phyloP scores from a whole-genome alignment of 2,797 vertebrate species.

The Macropodus opercularis region DNA sequence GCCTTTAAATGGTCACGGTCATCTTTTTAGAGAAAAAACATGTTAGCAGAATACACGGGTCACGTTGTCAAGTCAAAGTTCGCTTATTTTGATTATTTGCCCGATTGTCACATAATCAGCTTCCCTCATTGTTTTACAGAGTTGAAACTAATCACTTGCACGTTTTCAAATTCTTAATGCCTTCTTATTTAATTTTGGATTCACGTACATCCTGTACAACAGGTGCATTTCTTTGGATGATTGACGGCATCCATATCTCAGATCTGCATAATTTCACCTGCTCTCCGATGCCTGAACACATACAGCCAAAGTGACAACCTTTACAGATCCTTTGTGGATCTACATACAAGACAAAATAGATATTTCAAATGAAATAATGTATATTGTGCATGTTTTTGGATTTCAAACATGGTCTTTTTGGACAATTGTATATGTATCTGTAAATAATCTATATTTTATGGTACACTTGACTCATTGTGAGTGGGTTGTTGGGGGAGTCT shows the following conservation, averaged over 20 bases:
- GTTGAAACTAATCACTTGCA: not conserved
- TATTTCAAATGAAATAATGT: slow-evolving; percentile 86
- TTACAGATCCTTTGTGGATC: slow-evolving; percentile 82
- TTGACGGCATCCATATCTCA: slow-evolving; percentile 6
- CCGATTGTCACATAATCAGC: not conserved
- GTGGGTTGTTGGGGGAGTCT: slow-evolving; percentile 60
- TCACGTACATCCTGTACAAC: too few species aligned
- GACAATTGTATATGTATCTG: slow-evolving; percentile 85
- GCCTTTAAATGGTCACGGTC: not conserved
- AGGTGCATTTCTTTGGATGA: slow-evolving; percentile 44
- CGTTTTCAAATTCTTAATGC: not conserved
- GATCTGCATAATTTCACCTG: slow-evolving; percentile 11
- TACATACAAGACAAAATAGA: slow-evolving; percentile 73
- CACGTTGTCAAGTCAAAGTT: not conserved
- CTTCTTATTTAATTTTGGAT: too few species aligned
- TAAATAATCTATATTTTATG: slow-evolving; percentile 83
- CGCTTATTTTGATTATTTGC: not conserved
- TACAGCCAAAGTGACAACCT: slow-evolving; percentile 79
- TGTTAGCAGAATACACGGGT: not conserved
- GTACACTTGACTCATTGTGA: slow-evolving; percentile 70
- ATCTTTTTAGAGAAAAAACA: not conserved
- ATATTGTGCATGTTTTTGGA: slow-evolving; percentile 81
- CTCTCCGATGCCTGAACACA: slow-evolving; percentile 43
- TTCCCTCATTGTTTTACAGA: not conserved
- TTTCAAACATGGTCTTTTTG: slow-evolving; percentile 80